Percentiles rank a stretch among this genome's conserved stretches.
Evolutionary conservation across 2,797 vertebrate genomes (phyloP).

Genomic region (Catostomus latipinnis): DNA sequence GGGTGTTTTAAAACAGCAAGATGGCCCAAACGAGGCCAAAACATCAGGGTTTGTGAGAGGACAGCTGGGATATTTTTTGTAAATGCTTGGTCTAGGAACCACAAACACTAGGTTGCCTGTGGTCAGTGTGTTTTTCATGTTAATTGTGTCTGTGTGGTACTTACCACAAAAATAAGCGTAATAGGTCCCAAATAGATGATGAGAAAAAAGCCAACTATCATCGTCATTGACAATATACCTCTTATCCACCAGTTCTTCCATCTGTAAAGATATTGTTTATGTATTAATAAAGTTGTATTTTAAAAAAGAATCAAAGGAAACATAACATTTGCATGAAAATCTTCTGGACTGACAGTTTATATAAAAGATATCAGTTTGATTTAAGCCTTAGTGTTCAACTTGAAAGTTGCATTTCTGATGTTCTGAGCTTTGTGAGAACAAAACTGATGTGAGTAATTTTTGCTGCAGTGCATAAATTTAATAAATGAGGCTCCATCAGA

Average conservation of each 20-base stretch:
- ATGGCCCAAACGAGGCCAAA: neutral
- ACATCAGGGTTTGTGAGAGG: neutral
- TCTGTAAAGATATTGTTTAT: conserved; percentile 70
- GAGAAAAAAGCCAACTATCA: conserved; percentile 92
- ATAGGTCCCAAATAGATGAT: conserved; percentile 94
- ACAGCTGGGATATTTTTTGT: neutral
- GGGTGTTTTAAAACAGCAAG: neutral
- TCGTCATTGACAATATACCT: conserved; percentile 91
- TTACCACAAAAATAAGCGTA: conserved; percentile 85
- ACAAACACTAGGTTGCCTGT: neutral
- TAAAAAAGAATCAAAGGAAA: neutral
- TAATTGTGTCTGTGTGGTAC: conserved; percentile 47
- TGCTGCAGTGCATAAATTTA: conserved; percentile 1
- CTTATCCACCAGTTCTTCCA: conserved; percentile 99
- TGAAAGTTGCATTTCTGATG: neutral
- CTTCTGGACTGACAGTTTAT: too few relatives aligned
- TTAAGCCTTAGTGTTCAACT: neutral
- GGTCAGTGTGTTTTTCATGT: neutral
- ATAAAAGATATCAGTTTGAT: neutral
- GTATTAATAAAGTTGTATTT: conserved; percentile 23
- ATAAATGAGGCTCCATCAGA: conserved; percentile 22
- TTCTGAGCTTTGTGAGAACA: conserved; percentile 1
- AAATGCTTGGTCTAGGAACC: neutral
- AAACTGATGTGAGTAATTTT: conserved; percentile 3
- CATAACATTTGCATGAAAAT: too few relatives aligned